Percentiles rank a stretch among this genome's conserved stretches.
Evolutionary conservation across 2,888 invertebrate genomes (phyloP).

Genomic region (Phrixothrix hirtus): DNA sequence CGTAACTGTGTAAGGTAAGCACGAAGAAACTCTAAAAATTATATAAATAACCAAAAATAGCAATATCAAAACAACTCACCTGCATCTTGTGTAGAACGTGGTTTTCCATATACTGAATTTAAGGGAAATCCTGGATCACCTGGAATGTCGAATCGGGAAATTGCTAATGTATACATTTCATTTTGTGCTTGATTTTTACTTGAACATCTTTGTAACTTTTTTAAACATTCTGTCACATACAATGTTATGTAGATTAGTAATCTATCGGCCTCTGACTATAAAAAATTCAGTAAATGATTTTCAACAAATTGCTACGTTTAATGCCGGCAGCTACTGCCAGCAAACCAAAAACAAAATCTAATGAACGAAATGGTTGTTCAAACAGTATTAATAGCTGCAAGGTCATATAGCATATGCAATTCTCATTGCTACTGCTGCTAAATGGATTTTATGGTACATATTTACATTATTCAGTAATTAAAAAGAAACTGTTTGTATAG

Average conservation of each 20-base stretch:
- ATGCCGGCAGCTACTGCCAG: too few relatives aligned
- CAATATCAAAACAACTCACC: too few relatives aligned
- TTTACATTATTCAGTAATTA: too few relatives aligned
- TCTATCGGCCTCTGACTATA: constrained; percentile 92
- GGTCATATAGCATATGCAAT: too few relatives aligned
- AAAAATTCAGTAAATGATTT: constrained; percentile 39
- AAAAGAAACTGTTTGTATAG: too few relatives aligned
- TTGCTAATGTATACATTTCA: constrained; percentile 95
- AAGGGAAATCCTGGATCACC: constrained; percentile 94
- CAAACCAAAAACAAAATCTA: too few relatives aligned
- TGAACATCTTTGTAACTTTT: constrained; percentile 88
- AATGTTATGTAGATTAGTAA: constrained; percentile 96
- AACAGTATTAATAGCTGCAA: too few relatives aligned
- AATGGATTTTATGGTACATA: background rate
- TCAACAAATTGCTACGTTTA: too few relatives aligned
- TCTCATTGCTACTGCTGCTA: too few relatives aligned
- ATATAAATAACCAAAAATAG: background rate
- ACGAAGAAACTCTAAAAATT: constrained; percentile 78
- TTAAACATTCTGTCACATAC: constrained; percentile 96
- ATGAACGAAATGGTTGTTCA: too few relatives aligned
- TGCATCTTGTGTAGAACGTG: constrained; percentile 75
- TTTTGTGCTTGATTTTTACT: constrained; percentile 88
- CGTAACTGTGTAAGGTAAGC: constrained; percentile 92
- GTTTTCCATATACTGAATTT: constrained; percentile 93
- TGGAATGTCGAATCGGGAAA: constrained; percentile 94